Evolutionary conservation across 2,888 invertebrate genomes (phyloP), one percentile per base, ranked within the genome.

Genomic region (Calameuta idolon): DNA sequence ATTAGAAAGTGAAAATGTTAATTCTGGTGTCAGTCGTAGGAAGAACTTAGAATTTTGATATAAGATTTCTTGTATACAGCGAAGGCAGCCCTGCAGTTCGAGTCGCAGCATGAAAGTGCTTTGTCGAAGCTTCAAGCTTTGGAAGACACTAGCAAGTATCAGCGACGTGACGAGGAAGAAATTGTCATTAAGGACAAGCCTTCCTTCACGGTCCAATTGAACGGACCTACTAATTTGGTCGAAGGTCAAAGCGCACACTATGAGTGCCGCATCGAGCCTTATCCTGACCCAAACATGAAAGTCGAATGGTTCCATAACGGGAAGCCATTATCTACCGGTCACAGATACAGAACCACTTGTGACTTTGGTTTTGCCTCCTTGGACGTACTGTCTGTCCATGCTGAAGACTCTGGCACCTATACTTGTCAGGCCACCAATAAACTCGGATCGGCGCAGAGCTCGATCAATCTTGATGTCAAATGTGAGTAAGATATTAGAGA

Each of bases 311-410:
- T 97, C 93, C 97, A 97, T 88, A 98, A 99, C 91, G 98, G 97
- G 75, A 95, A 97, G 91, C 97, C 98, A 73, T 92, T 98, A 75
- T 95, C 95, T 87, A 96, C 96, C 81, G 97, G 97, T 78, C 98
- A 98, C 90, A 95, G 98, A 81, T 98, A 97, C 93, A 95, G 98
- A 88, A 98, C 98, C 75, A 96, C 98, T 75, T 97, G 96, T 89
- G 99, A 99, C 91, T 99, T 99, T 91, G 99, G 99, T 74, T 99
- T 98, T 92, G 98, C 98, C 79, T 97, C 99, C 76, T 94, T 99
- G 81, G 99, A 99, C 91, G 97, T 99, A 81, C 93, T 98, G 37
- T 97, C 97, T 71, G 98, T 98, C 1, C 97, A 98, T 87, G 96
- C 96, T 31, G 98, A 98, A 92, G 99, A 99, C 91, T 96, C 97